Evolutionary conservation across 2,113 vertebrate genomes (phyloP), one percentile per base, ranked within the genome.

Genomic region (Aphelocoma coerulescens): DNA sequence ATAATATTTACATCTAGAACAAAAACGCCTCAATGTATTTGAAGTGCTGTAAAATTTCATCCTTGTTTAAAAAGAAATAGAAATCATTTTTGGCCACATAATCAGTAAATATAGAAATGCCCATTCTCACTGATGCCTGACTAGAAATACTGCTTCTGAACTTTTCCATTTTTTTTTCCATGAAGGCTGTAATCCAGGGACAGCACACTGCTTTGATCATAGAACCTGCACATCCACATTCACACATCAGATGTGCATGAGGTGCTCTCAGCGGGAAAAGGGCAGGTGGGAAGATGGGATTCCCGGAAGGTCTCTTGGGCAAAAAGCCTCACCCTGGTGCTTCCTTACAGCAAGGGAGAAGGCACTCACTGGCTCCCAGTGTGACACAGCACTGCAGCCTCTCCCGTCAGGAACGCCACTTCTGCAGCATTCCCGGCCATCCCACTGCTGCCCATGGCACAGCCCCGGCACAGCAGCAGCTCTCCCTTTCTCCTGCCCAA

Each of bases 311-410:
- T 16, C 6, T 63, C 58, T 35, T 10, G 21, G 8, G 16, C 32
- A 79, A 67, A 57, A 61, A 41, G 65, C n/a, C 61, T 88, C 62
- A 48, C 32, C n/a, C 37, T 28, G 39, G 23, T 7, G 32, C 71
- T 61, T 66, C 48, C 43, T 24, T 11, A 24, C 0, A 88, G 58
- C 17, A 3, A 1, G 41, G 27, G 24, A 72, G 58, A 67, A 46
- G 23, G 48, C 81, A 32, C 9, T 16, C 27, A 24, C 27, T 7
- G 6, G 27, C 52, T 79, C 11, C 48, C 49, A 39, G 68, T 0
- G 2, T 32, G 71, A 46, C 22, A 39, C 37, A 48, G 71, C 28
- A 44, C 23, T 0, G 0, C 1, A 0, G 51, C 28, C 78, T 67
- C 41, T 82, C 43, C 57, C 0, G 0, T 22, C n/a, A 54, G 79